Evolutionary conservation across 2,113 vertebrate genomes (phyloP).

Genomic region (Ochotona princeps): DNA sequence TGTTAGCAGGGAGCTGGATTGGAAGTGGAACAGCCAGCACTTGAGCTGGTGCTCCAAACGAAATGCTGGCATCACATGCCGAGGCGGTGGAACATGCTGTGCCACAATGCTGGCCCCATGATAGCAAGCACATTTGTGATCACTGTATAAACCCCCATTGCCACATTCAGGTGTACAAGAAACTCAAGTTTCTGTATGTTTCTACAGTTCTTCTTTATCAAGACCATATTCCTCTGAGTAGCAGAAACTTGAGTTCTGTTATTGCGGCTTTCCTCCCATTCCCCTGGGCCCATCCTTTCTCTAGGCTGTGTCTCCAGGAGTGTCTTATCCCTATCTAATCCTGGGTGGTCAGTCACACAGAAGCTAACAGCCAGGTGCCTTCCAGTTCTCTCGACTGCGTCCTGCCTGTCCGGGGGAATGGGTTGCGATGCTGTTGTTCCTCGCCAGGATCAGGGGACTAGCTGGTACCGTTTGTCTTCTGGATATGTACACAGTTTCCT

Average conservation of each 20-base stretch:
- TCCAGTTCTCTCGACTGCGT: background rate
- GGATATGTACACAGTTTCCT: background rate
- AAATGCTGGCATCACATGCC: too few species aligned
- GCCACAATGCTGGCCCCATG: too few species aligned
- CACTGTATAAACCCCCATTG: background rate
- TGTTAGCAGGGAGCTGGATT: too few species aligned
- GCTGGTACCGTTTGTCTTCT: background rate
- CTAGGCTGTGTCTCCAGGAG: background rate
- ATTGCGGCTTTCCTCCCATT: background rate
- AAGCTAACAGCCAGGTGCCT: background rate
- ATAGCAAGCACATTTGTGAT: too few species aligned
- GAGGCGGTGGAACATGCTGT: too few species aligned
- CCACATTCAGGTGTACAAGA: background rate
- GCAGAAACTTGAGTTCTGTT: background rate
- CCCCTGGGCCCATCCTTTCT: background rate
- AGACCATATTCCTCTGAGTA: background rate
- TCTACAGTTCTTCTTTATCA: background rate
- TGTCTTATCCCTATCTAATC: background rate
- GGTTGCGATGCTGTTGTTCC: background rate
- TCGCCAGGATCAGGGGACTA: background rate
- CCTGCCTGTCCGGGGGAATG: fast-evolving
- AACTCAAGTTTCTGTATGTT: background rate
- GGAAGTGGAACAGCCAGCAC: too few species aligned
- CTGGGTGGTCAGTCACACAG: background rate
- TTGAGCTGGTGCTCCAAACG: too few species aligned